These are phyloP conservation scores for Petromus typicus DNA, from an alignment of 2,113 vertebrate genomes.

Conservation along the genomic window DNA sequence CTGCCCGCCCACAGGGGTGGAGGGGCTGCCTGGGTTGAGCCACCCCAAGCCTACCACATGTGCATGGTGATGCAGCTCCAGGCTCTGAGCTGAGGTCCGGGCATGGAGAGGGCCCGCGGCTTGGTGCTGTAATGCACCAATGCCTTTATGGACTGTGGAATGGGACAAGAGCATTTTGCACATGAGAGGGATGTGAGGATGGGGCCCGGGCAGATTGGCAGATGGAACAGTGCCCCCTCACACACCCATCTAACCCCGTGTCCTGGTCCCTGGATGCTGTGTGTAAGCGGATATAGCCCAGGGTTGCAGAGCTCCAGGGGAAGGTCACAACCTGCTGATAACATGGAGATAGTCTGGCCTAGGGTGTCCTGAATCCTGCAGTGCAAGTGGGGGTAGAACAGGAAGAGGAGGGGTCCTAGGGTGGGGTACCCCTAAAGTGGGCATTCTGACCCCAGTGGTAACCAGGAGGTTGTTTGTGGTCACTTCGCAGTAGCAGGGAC, in stretches of 20 bases:
- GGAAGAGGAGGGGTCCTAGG: background rate
- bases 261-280: too few species aligned
- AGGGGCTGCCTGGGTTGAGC: accelerated
- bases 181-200: background rate
- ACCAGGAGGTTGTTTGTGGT: accelerated
- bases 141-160: too few species aligned
- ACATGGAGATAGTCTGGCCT: background rate
- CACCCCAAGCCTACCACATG: accelerated
- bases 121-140: too few species aligned
- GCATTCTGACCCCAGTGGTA: background rate
- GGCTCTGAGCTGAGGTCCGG: background rate
- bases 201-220: background rate
- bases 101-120: accelerated
- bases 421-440: background rate
- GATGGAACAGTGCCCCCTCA: background rate
- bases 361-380: accelerated
- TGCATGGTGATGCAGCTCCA: accelerated
- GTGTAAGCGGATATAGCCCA: background rate
- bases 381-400: background rate
- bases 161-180: too few species aligned
- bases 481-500: accelerated
- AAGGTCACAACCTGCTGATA: background rate
- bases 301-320: background rate
- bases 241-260: accelerated
- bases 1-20: too few species aligned